Percentiles rank a stretch among this genome's conserved stretches.
phyloP scores from a whole-genome alignment of 2,888 invertebrate species.

The Eupithecia tripunctaria region DNA sequence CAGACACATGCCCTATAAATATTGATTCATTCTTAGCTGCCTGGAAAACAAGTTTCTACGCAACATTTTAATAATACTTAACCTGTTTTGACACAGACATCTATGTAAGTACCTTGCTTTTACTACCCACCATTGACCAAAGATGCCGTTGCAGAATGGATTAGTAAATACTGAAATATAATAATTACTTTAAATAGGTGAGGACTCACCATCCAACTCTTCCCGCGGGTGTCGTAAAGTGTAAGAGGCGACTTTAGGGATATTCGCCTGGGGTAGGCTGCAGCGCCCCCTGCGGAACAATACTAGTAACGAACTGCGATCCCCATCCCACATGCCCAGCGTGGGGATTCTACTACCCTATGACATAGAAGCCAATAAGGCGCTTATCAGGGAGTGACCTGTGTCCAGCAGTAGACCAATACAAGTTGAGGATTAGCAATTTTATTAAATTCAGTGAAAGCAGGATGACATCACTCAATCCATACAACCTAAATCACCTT shows the following conservation, averaged over 20 bases:
- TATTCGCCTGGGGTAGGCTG: too few relatives aligned
- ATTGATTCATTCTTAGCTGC: conserved; percentile 22
- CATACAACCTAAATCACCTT: neutral
- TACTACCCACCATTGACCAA: neutral
- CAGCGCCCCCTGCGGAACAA: too few relatives aligned
- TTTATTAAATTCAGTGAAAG: neutral
- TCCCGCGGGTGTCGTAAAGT: too few relatives aligned
- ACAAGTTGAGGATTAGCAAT: neutral
- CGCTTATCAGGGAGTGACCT: too few relatives aligned
- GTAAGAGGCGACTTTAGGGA: too few relatives aligned
- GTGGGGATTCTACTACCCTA: too few relatives aligned
- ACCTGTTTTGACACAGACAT: neutral
- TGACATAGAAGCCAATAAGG: too few relatives aligned
- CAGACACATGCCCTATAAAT: conserved; percentile 28
- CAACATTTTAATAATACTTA: neutral
- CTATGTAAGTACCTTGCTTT: neutral
- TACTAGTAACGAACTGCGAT: too few relatives aligned
- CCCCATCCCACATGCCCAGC: too few relatives aligned
- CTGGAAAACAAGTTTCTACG: conserved; percentile 22
- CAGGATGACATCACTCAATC: neutral
- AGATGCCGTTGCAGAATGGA: neutral
- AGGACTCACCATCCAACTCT: too few relatives aligned
- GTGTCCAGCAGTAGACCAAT: too few relatives aligned
- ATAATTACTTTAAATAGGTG: neutral
- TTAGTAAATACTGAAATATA: neutral